phyloP scores from a whole-genome alignment of 2,113 vertebrate genomes.

The Notothenia rossii region DNA sequence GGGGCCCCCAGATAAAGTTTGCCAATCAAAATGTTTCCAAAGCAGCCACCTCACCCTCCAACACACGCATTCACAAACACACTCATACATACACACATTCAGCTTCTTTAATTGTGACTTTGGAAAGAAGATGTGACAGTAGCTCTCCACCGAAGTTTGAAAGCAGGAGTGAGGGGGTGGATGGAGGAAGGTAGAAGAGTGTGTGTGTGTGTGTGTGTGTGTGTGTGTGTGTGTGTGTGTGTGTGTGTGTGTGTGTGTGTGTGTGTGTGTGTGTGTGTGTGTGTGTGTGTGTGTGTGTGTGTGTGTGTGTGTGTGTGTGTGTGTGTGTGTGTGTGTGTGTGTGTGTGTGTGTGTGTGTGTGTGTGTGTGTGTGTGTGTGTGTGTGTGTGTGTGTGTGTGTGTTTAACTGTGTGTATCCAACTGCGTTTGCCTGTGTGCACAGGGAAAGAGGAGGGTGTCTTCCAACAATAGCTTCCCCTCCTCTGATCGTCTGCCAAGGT shows the following conservation, averaged over 20 bases:
- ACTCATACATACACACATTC: conserved; percentile 9
- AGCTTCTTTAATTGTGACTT: conserved; percentile 81
- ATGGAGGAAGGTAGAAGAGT: conserved; percentile 45
- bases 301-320: conserved; percentile 38
- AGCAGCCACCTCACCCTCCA: conserved; percentile 50
- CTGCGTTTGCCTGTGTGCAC: conserved; percentile 60
- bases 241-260: conserved; percentile 38
- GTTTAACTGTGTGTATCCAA: conserved; percentile 32
- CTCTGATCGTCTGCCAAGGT: conserved; percentile 85
- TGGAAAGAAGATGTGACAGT: conserved; percentile 77
- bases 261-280: conserved; percentile 41
- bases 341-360: conserved; percentile 46
- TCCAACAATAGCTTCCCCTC: conserved; percentile 80
- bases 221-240: conserved; percentile 46
- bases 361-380: conserved; percentile 33
- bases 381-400: conserved; percentile 39
- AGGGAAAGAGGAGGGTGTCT: conserved; percentile 69
- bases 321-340: conserved; percentile 41
- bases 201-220: conserved; percentile 42
- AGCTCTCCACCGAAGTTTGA: conserved; percentile 66
- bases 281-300: conserved; percentile 46
- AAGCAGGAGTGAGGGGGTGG: conserved; percentile 56
- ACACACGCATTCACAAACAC: conserved; percentile 20
- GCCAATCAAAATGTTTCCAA: conserved; percentile 77
- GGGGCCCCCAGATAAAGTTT: conserved; percentile 83